Conservation (phyloP, 2,888 invertebrate genomes). For the Oegoconia quadripuncta region DNA sequence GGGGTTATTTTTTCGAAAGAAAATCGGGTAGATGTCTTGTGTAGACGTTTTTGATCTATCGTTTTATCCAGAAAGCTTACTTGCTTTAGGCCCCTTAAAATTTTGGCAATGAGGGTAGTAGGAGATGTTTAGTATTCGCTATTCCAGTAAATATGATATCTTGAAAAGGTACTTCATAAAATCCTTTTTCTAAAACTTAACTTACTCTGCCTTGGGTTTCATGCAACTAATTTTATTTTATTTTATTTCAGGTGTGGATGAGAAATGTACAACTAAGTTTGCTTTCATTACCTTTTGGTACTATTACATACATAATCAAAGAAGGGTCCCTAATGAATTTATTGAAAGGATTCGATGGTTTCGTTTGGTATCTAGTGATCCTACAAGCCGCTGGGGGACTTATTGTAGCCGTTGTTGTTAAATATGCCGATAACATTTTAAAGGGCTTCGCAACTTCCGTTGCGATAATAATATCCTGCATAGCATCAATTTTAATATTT, state of each 20-base stretch:
- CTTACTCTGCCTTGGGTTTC: too few species aligned
- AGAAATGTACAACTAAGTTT: slow-evolving; percentile 97
- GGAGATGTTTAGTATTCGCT: too few species aligned
- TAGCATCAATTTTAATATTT: slow-evolving; percentile 96
- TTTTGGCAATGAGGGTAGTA: too few species aligned
- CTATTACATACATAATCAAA: slow-evolving; percentile 86
- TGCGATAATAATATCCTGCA: slow-evolving; percentile 96
- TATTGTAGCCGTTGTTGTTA: slow-evolving; percentile 98
- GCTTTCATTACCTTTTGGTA: slow-evolving; percentile 93
- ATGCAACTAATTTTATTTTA: not conserved
- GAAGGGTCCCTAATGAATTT: slow-evolving; percentile 85
- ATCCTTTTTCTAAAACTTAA: too few species aligned
- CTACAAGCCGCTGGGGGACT: slow-evolving; percentile 97
- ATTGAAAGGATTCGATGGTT: slow-evolving; percentile 85
- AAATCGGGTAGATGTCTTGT: too few species aligned
- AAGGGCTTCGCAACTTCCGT: slow-evolving; percentile 99
- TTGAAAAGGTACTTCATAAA: too few species aligned
- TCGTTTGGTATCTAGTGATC: slow-evolving; percentile 92
- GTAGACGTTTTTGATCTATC: too few species aligned
- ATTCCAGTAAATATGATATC: too few species aligned
- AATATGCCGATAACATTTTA: slow-evolving; percentile 99
- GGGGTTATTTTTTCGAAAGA: too few species aligned
- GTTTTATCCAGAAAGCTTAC: too few species aligned
- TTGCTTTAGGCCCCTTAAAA: too few species aligned
- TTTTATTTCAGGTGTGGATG: slow-evolving; percentile 87